A percentile compares a stretch with the other conserved stretches of the same genome.
phyloP scores from a whole-genome alignment of 1,140 invertebrate species.

The Halyomorpha halys region DNA sequence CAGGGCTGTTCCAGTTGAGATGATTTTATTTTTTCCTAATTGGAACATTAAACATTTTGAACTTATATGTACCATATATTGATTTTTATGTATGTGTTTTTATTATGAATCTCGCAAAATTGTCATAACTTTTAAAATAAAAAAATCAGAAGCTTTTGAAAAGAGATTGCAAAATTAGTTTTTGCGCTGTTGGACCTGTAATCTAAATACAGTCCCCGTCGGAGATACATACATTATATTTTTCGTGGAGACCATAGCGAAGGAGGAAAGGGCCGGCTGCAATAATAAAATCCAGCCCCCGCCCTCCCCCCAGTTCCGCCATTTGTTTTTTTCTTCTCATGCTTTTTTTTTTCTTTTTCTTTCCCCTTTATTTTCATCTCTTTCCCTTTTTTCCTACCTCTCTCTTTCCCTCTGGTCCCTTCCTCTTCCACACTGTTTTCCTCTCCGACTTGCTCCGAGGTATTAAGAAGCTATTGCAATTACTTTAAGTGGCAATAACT shows the following conservation, averaged over 20 bases:
- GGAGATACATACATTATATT: constrained; percentile 1
- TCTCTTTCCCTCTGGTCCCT: constrained; percentile 9
- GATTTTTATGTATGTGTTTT: too few species aligned
- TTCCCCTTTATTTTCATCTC: neutral
- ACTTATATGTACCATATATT: too few species aligned
- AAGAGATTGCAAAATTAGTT: too few species aligned
- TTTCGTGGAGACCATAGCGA: neutral
- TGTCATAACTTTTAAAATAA: too few species aligned
- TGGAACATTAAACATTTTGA: too few species aligned
- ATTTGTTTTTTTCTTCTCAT: constrained; percentile 11
- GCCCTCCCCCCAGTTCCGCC: neutral
- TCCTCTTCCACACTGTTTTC: neutral
- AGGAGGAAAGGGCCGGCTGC: neutral
- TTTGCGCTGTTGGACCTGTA: neutral
- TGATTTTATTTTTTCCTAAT: too few species aligned
- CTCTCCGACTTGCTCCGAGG: neutral
- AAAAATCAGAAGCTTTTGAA: too few species aligned
- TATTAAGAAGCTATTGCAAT: constrained; percentile 18
- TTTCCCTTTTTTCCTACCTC: neutral
- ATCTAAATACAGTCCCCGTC: neutral
- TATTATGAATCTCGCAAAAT: too few species aligned
- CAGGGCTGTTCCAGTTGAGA: too few species aligned
- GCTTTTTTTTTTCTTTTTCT: too few species aligned
- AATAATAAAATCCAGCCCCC: neutral
- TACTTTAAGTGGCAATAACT: constrained; percentile 19